A percentile compares a stretch with the other conserved stretches of the same genome.
These are phyloP conservation scores for Orius insidiosus DNA, from an alignment of 1,140 invertebrate species.

Conservation along the genomic window DNA sequence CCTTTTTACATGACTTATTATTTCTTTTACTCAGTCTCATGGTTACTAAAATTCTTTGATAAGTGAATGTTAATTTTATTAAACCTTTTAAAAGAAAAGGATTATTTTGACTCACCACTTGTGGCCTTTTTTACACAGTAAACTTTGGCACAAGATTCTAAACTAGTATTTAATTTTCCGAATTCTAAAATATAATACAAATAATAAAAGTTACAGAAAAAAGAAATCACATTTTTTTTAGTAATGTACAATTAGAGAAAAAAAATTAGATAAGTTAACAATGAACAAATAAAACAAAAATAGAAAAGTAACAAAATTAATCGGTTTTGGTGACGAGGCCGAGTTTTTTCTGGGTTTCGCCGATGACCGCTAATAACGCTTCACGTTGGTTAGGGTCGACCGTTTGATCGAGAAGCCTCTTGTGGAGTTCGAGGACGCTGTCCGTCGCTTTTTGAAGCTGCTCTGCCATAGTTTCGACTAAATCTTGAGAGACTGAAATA, in stretches of 20 bases:
- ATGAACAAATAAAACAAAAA: background rate
- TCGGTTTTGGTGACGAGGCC: constrained; percentile 3
- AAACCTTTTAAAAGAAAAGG: background rate
- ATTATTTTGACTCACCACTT: background rate
- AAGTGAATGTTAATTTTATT: constrained; percentile 1
- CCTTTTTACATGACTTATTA: background rate
- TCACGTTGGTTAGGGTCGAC: constrained; percentile 11
- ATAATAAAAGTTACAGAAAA: constrained; percentile 7
- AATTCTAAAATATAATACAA: constrained; percentile 7
- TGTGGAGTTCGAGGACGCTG: constrained; percentile 45
- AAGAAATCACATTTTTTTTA: constrained; percentile 2
- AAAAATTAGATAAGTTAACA: constrained; percentile 1
- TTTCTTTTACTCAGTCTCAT: constrained; percentile 14
- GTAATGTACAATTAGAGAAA: background rate
- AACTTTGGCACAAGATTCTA: constrained; percentile 9
- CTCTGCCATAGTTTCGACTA: constrained; percentile 42
- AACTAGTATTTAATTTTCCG: background rate
- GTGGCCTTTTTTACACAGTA: constrained; percentile 1
- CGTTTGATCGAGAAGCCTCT: constrained; percentile 31
- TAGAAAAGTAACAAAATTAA: background rate
- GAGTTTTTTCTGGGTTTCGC: constrained; percentile 17
- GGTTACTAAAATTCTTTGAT: constrained; percentile 14
- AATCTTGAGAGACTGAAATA: constrained; percentile 39
- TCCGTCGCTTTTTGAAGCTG: constrained; percentile 42
- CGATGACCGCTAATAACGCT: constrained; percentile 15